A percentile compares a stretch with the other conserved stretches of the same genome.
Evolutionary conservation across 2,113 vertebrate species (phyloP).

Genomic region (Bothrops jararaca): DNA sequence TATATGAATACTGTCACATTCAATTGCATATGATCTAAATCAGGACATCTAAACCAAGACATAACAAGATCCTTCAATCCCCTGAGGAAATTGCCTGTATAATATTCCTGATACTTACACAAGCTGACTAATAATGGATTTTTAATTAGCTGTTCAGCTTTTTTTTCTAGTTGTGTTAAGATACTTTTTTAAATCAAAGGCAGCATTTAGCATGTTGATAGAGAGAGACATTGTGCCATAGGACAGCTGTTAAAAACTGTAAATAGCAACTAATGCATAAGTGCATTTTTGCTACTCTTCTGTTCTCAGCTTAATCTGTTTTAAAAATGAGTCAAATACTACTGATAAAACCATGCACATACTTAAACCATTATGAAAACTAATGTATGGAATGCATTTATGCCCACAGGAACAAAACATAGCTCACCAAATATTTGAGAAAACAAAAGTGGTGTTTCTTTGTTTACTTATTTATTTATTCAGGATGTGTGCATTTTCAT

Average conservation of each 20-base stretch:
- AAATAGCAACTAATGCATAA: slow-evolving; percentile 29
- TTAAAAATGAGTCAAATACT: slow-evolving; percentile 9
- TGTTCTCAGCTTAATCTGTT: slow-evolving; percentile 38
- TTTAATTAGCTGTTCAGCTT: not conserved
- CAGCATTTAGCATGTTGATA: not conserved
- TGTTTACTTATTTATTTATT: not conserved
- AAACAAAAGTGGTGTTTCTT: not conserved
- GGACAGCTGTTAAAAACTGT: not conserved
- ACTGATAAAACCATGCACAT: not conserved
- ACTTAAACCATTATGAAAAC: slow-evolving; percentile 20
- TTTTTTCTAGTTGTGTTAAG: not conserved
- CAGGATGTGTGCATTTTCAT: slow-evolving; percentile 3
- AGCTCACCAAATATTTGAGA: slow-evolving; percentile 25
- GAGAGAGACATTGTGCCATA: not conserved
- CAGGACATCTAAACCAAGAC: not conserved
- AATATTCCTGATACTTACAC: not conserved
- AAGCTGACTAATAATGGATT: not conserved
- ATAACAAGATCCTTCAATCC: not conserved
- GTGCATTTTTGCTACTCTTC: slow-evolving; percentile 35
- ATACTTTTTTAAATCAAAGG: slow-evolving; percentile 14
- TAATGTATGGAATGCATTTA: slow-evolving; percentile 30
- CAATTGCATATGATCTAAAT: not conserved
- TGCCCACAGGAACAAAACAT: slow-evolving; percentile 8
- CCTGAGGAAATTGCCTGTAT: not conserved
- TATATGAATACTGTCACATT: not conserved